Percentiles rank a stretch among this genome's conserved stretches.
Evolutionary conservation across 2,113 vertebrate species (phyloP).

Genomic region (Crotalus horridus): DNA sequence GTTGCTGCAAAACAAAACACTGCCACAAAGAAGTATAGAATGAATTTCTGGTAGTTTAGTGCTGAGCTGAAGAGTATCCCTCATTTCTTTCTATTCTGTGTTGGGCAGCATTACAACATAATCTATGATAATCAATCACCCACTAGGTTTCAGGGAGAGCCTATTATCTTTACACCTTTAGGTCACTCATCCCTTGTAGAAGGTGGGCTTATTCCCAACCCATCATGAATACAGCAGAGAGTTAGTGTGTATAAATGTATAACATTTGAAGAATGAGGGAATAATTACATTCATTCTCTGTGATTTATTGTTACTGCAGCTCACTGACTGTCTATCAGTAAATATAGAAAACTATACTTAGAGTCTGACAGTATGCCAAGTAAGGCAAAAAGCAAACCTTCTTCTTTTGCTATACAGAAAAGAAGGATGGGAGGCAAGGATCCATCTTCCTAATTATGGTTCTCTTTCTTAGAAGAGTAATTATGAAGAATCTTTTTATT

Average conservation of each 20-base stretch:
- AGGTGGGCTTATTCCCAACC: neutral
- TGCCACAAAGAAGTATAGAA: neutral
- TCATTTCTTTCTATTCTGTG: neutral
- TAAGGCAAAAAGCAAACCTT: neutral
- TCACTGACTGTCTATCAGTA: neutral
- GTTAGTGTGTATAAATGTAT: neutral
- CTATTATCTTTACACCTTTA: neutral
- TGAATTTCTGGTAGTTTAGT: neutral
- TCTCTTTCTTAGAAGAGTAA: neutral
- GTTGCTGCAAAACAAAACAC: neutral
- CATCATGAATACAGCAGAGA: neutral
- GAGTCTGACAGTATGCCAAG: neutral
- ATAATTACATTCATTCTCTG: neutral
- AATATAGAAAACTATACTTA: neutral
- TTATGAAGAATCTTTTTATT: neutral
- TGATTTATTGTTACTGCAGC: neutral
- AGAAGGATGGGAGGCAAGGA: neutral
- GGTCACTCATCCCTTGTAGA: neutral
- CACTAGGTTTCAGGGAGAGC: neutral
- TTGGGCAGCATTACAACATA: neutral
- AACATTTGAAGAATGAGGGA: neutral
- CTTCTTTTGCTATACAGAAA: neutral
- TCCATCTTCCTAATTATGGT: neutral
- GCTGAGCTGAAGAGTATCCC: neutral
- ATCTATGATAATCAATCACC: neutral